Conservation (phyloP, 2,888 invertebrate species). For the Hirtodrosophila histrioides region DNA sequence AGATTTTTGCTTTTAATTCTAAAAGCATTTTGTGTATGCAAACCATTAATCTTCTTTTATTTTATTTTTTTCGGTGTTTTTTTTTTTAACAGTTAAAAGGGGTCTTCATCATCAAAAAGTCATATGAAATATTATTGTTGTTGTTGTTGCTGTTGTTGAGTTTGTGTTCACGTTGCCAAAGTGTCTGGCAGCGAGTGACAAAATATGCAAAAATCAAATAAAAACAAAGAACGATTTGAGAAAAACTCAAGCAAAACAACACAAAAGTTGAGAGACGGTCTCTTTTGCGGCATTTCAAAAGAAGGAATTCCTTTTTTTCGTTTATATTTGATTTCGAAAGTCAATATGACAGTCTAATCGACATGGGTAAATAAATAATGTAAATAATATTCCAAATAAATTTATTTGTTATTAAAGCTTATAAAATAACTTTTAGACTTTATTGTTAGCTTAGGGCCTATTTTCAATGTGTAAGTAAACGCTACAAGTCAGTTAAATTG, state of each 20-base stretch:
- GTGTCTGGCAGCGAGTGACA: constrained; percentile 64
- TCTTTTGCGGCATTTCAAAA: constrained; percentile 29
- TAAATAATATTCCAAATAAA: constrained; percentile 1
- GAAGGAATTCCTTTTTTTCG: constrained; percentile 1
- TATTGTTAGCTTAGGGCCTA: too few relatives aligned
- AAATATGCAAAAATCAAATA: constrained; percentile 46
- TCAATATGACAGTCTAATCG: constrained; percentile 17
- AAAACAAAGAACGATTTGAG: constrained; percentile 2
- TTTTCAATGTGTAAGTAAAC: too few relatives aligned
- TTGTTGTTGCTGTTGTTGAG: constrained; percentile 10
- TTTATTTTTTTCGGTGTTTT: not conserved
- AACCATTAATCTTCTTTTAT: constrained; percentile 62
- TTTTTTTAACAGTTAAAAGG: constrained; percentile 53
- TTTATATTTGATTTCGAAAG: constrained; percentile 23
- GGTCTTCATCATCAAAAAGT: constrained; percentile 48
- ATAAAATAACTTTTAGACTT: too few relatives aligned
- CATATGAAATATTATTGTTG: constrained; percentile 35
- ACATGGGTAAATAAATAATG: constrained; percentile 6
- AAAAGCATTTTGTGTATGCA: constrained; percentile 53
- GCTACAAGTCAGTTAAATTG: too few relatives aligned
- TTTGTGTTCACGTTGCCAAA: constrained; percentile 50
- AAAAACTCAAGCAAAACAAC: constrained; percentile 1
- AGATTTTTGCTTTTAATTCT: constrained; percentile 52
- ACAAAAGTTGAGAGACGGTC: constrained; percentile 21
- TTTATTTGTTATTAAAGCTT: not conserved